phyloP scores from a whole-genome alignment of 2,113 vertebrate species.

The Anguilla japonica region DNA sequence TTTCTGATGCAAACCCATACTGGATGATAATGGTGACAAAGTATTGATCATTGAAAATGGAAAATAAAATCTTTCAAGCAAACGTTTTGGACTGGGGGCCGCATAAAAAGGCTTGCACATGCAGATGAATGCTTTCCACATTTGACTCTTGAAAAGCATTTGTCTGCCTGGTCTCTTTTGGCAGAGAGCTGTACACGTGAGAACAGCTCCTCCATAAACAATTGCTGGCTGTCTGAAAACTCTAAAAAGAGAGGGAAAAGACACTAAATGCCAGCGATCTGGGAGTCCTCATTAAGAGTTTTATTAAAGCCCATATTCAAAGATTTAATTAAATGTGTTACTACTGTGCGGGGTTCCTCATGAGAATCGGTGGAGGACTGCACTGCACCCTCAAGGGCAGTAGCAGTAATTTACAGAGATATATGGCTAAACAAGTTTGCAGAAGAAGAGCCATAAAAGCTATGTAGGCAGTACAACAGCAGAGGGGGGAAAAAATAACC shows the following conservation, averaged over 20 bases:
- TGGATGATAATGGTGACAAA: no score
- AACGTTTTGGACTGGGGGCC: no score
- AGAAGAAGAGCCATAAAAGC: constrained; percentile 4
- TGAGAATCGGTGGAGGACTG: not conserved
- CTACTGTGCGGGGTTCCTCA: not conserved
- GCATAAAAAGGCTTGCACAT: not conserved
- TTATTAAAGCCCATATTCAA: not conserved
- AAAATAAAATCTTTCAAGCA: no score
- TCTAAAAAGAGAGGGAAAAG: not conserved
- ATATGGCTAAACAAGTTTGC: not conserved
- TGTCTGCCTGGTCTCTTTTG: not conserved
- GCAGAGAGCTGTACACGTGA: not conserved
- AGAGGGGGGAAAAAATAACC: not conserved
- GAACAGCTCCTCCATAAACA: not conserved
- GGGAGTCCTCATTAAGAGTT: constrained; percentile 1
- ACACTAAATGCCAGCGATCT: not conserved
- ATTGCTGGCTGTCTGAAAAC: not conserved
- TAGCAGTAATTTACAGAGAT: not conserved
- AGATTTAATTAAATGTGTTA: not conserved
- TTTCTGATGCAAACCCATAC: no score
- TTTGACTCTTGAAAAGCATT: not conserved
- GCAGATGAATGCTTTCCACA: not conserved
- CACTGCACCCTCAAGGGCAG: not conserved
- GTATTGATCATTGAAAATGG: no score
- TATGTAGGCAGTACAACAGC: not conserved